A percentile compares a stretch with the other conserved stretches of the same genome.
Conservation (phyloP, 2,888 invertebrate species). For the Antheraea yamamai region DNA sequence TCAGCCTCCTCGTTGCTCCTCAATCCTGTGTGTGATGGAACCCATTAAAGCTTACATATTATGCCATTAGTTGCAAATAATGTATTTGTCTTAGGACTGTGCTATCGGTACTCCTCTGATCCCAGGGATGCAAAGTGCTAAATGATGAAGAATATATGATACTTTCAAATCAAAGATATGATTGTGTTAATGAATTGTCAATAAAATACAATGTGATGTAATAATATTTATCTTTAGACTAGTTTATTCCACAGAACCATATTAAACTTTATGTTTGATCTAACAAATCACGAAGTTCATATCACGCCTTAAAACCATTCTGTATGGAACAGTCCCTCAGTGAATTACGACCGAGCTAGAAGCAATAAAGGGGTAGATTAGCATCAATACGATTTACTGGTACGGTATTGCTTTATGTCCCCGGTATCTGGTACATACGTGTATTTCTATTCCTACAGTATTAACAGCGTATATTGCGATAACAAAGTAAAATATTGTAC, state of each 20-base stretch:
- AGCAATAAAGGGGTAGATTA: constrained; percentile 43
- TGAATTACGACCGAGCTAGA: constrained; percentile 43
- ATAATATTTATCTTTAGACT: not conserved
- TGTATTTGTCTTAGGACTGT: too few relatives aligned
- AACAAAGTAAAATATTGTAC: not conserved
- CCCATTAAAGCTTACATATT: too few relatives aligned
- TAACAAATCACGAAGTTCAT: constrained; percentile 28
- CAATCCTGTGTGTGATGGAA: too few relatives aligned
- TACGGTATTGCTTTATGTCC: constrained; percentile 37
- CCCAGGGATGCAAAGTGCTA: too few relatives aligned
- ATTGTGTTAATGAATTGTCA: not conserved
- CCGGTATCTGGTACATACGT: constrained; percentile 18
- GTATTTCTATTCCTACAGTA: constrained; percentile 20
- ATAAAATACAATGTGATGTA: too few relatives aligned
- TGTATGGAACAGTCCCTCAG: constrained; percentile 29
- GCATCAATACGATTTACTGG: constrained; percentile 42
- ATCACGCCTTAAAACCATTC: constrained; percentile 15
- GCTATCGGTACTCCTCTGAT: too few relatives aligned
- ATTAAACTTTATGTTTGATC: constrained; percentile 7
- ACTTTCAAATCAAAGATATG: not conserved
- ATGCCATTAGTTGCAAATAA: too few relatives aligned
- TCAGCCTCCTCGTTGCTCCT: too few relatives aligned
- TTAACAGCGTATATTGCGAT: constrained; percentile 9
- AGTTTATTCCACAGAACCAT: not conserved
- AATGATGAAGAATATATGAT: too few relatives aligned